These are phyloP conservation scores for Triplophysa siluroides DNA, from an alignment of 2,113 vertebrate genomes.

Conservation along the genomic window DNA sequence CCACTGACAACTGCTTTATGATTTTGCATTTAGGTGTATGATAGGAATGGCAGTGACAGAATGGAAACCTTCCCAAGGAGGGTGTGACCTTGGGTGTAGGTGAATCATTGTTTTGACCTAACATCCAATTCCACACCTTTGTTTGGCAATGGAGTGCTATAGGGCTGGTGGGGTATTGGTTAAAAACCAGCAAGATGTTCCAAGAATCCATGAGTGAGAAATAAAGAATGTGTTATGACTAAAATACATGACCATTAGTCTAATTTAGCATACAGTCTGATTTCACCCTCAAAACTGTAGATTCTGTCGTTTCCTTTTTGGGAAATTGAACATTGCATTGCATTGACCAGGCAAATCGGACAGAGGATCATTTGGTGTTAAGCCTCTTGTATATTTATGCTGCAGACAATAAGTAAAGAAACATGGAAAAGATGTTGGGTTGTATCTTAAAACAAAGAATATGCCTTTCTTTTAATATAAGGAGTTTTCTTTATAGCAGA, in stretches of 20 bases:
- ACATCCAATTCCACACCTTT: neutral
- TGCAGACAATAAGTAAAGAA: too few species aligned
- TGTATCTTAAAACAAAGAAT: too few species aligned
- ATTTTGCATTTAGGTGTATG: slow-evolving; percentile 12
- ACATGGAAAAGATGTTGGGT: too few species aligned
- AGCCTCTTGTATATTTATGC: neutral
- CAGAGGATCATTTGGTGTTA: neutral
- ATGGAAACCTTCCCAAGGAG: neutral
- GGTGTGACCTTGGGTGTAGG: neutral
- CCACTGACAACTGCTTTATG: slow-evolving; percentile 35
- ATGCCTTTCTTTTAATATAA: too few species aligned
- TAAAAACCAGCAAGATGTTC: neutral
- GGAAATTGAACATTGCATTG: neutral
- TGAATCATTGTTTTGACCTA: slow-evolving; percentile 9
- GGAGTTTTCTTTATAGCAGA: too few species aligned
- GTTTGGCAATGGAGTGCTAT: neutral
- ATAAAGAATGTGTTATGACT: slow-evolving; percentile 14
- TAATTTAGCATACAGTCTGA: neutral
- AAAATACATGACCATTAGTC: neutral
- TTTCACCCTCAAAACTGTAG: neutral
- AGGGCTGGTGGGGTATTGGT: neutral
- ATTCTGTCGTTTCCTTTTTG: neutral
- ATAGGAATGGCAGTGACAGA: neutral
- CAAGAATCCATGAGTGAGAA: slow-evolving; percentile 8
- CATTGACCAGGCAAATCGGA: neutral